Evolutionary conservation across 2,888 invertebrate species (phyloP).

Genomic region (Gnatocerus cornutus): DNA sequence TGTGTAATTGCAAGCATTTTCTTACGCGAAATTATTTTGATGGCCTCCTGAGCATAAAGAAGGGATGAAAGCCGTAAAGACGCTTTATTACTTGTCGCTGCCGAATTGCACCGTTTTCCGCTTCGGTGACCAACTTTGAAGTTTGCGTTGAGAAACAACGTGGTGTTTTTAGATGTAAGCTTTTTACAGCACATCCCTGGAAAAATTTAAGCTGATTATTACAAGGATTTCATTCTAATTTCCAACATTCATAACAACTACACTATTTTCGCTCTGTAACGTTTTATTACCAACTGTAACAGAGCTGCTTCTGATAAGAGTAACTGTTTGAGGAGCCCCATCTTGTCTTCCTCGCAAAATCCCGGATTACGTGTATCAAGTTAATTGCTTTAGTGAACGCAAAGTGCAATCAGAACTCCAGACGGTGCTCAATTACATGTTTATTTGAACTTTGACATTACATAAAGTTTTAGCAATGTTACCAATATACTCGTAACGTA

Average conservation of each 20-base stretch:
- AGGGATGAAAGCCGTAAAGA: constrained; percentile 35
- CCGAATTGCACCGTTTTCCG: constrained; percentile 34
- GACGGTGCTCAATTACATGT: constrained; percentile 48
- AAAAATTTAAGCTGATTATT: constrained; percentile 2
- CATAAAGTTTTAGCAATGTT: constrained; percentile 11
- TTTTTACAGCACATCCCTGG: constrained; percentile 10
- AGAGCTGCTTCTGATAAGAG: constrained; percentile 24
- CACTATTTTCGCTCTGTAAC: no score
- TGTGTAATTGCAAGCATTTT: constrained; percentile 30
- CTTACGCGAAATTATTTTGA: constrained; percentile 33
- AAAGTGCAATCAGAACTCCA: constrained; percentile 52
- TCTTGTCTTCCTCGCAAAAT: constrained; percentile 41
- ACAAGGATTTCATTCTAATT: background rate
- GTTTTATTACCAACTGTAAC: constrained; percentile 14
- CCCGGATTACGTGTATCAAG: constrained; percentile 52
- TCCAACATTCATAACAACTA: no score
- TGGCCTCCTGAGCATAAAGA: constrained; percentile 20
- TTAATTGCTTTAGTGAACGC: constrained; percentile 54
- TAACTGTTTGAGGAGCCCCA: constrained; percentile 22
- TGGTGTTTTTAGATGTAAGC: constrained; percentile 10
- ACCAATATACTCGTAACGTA: constrained; percentile 19
- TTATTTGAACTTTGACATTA: constrained; percentile 17
- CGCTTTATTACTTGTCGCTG: constrained; percentile 41
- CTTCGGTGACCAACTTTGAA: constrained; percentile 27
- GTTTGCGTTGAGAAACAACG: constrained; percentile 1